A percentile compares a stretch with the other conserved stretches of the same genome.
phyloP scores from a whole-genome alignment of 2,888 invertebrate species.

The Antitype chi region DNA sequence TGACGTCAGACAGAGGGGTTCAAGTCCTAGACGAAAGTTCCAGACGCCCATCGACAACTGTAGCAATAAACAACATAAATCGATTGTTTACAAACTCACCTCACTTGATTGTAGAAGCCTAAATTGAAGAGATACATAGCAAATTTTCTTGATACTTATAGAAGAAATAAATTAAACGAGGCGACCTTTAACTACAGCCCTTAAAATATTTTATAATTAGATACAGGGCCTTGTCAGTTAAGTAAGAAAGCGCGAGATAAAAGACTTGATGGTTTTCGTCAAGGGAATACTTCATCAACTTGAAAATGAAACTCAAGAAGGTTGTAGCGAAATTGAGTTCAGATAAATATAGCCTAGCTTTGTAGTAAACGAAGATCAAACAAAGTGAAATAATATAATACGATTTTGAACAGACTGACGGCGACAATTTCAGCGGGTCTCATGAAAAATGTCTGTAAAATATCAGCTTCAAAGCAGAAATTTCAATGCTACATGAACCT shows the following conservation, averaged over 20 bases:
- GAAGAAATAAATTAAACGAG: constrained; percentile 9
- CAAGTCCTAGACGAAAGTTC: constrained; percentile 65
- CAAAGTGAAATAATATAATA: constrained; percentile 11
- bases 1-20: constrained; percentile 75
- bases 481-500: neutral
- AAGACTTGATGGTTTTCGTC: constrained; percentile 28
- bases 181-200: neutral
- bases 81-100: constrained; percentile 40
- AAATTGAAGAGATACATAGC: constrained; percentile 11
- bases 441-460: neutral
- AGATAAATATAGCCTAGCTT: neutral
- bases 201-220: constrained; percentile 28
- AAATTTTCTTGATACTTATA: constrained; percentile 10
- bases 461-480: neutral
- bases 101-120: constrained; percentile 14
- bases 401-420: neutral
- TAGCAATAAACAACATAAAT: constrained; percentile 43
- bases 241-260: constrained; percentile 29
- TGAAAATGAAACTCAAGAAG: constrained; percentile 20
- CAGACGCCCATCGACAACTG: constrained; percentile 61
- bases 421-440: neutral
- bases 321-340: constrained; percentile 3
- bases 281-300: constrained; percentile 21
- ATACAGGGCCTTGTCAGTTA: constrained; percentile 12
- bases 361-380: neutral